These are phyloP conservation scores for Drosophila equinoxialis DNA, from an alignment of 1,140 invertebrate species.

Conservation along the genomic window DNA sequence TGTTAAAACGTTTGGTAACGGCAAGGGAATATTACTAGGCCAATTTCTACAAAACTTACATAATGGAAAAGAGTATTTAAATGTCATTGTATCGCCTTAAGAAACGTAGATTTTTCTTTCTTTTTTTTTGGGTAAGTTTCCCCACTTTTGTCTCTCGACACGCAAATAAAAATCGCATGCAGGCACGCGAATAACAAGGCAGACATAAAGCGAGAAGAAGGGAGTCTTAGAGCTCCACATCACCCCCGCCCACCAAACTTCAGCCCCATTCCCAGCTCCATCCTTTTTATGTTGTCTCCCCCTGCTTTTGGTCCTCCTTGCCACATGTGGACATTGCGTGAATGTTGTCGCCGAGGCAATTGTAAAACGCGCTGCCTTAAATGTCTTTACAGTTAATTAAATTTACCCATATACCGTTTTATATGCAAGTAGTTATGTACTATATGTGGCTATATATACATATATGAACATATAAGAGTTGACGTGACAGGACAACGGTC, in stretches of 20 bases:
- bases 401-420: conserved; percentile 61
- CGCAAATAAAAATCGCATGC: conserved; percentile 76
- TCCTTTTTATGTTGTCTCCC: background rate
- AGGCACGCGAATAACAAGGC: conserved; percentile 68
- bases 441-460: background rate
- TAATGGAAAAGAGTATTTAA: background rate
- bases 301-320: background rate
- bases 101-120: conserved; percentile 31
- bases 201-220: conserved; percentile 21
- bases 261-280: background rate
- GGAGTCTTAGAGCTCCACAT: background rate
- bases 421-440: conserved; percentile 18
- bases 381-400: conserved; percentile 79
- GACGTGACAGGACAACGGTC: conserved; percentile 45
- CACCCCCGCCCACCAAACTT: background rate
- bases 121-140: conserved; percentile 7
- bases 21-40: too few relatives aligned
- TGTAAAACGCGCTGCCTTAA: conserved; percentile 67
- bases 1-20: background rate
- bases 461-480: background rate
- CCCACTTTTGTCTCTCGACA: conserved; percentile 56
- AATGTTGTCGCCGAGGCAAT: conserved; percentile 60
- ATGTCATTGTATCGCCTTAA: background rate
- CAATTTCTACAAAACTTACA: too few relatives aligned
- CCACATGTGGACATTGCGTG: conserved; percentile 54